Evolutionary conservation across 1,140 invertebrate species (phyloP).

Genomic region (Leucophenga varia): DNA sequence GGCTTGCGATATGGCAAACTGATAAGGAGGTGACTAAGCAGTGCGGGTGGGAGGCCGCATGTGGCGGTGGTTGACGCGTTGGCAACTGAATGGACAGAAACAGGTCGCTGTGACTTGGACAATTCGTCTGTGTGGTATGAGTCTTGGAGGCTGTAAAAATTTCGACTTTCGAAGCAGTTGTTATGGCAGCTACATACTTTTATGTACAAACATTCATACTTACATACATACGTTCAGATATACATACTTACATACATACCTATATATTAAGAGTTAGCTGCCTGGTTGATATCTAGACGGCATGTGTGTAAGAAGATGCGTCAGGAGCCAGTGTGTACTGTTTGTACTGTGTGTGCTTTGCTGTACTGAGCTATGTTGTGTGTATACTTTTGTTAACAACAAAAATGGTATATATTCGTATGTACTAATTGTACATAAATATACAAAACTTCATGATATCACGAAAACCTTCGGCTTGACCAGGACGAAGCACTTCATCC

Average conservation of each 20-base stretch:
- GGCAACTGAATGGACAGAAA: slow-evolving; percentile 20
- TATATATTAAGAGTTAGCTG: slow-evolving; percentile 28
- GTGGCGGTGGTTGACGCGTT: slow-evolving; percentile 21
- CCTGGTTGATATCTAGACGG: slow-evolving; percentile 15
- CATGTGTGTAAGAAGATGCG: slow-evolving; percentile 13
- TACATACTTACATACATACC: slow-evolving; percentile 50
- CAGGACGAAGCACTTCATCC: slow-evolving; percentile 37
- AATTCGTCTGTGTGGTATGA: too few species aligned
- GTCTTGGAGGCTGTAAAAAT: slow-evolving; percentile 44
- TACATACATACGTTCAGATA: slow-evolving; percentile 24
- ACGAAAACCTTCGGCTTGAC: slow-evolving; percentile 47
- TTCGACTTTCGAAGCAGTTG: slow-evolving; percentile 51
- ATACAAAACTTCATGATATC: slow-evolving; percentile 46
- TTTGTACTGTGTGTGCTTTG: too few species aligned
- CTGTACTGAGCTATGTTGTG: too few species aligned
- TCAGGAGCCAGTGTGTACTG: slow-evolving; percentile 21
- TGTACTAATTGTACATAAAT: slow-evolving; percentile 19
- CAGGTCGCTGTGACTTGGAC: slow-evolving; percentile 31
- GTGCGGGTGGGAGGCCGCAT: slow-evolving; percentile 4
- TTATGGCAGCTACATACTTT: slow-evolving; percentile 25
- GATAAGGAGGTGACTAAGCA: not conserved
- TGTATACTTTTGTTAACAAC: too few species aligned
- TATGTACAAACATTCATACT: not conserved
- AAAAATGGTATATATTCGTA: slow-evolving; percentile 35
- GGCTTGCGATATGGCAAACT: slow-evolving; percentile 11